Percentiles rank a stretch among this genome's conserved stretches.
These are phyloP conservation scores for Euspilapteryx auroguttella DNA, from an alignment of 2,888 invertebrate species.

Conservation along the genomic window DNA sequence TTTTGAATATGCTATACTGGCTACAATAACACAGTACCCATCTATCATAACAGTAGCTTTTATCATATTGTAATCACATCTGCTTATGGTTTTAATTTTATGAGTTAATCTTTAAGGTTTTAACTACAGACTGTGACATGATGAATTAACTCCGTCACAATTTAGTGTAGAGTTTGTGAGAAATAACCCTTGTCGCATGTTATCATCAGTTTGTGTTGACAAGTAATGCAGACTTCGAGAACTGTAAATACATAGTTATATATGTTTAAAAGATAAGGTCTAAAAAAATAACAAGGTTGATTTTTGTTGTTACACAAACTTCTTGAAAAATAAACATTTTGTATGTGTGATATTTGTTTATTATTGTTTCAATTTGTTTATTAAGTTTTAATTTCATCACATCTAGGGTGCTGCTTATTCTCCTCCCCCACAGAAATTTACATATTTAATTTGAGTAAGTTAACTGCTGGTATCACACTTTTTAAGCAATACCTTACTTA, in stretches of 20 bases:
- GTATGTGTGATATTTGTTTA: slow-evolving; percentile 51
- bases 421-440: no score
- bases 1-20: slow-evolving; percentile 33
- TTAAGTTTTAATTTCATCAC: no score
- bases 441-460: no score
- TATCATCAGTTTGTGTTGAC: slow-evolving; percentile 53
- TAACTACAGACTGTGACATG: slow-evolving; percentile 44
- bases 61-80: slow-evolving; percentile 46
- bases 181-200: slow-evolving; percentile 56
- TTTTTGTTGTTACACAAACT: slow-evolving; percentile 62
- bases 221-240: slow-evolving; percentile 45
- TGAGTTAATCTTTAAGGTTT: slow-evolving; percentile 38
- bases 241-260: slow-evolving; percentile 61
- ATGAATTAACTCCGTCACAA: slow-evolving; percentile 56
- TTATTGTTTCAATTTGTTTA: no score
- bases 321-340: slow-evolving; percentile 61
- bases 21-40: slow-evolving; percentile 33
- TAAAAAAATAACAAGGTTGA: slow-evolving; percentile 56
- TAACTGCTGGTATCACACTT: no score
- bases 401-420: no score
- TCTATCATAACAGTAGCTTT: slow-evolving; percentile 51
- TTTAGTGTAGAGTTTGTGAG: slow-evolving; percentile 46
- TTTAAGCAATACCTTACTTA: no score
- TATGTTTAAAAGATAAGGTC: slow-evolving; percentile 56
- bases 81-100: slow-evolving; percentile 43